Evolutionary conservation across 2,797 vertebrate species (phyloP), one percentile per base, ranked within the genome.

Genomic region (Uromys caudimaculatus): DNA sequence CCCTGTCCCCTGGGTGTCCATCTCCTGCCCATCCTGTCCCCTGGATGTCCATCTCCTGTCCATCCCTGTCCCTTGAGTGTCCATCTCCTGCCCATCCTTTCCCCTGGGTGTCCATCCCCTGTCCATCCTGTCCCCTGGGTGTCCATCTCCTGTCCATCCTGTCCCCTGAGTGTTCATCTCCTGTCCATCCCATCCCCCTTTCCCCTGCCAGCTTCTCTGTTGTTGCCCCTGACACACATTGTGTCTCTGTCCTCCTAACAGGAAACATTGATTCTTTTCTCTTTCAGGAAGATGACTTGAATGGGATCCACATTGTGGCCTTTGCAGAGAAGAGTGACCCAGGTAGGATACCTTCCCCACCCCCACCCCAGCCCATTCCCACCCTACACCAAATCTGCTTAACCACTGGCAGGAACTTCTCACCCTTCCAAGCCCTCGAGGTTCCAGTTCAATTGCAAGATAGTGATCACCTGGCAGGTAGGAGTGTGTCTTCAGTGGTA

Each of bases 311-410:
- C 97, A 99, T 99, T 6, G 99, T 99, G 91, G 99, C 99, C 60
- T 99, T 99, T 67, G 99, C 99, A 12, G 99, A 99, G 98, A 99
- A 99, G 97, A 99, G 99, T 1, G 99, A 99, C 91, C 99, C 99
- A 94, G 99, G 99, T 99, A 98, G 94, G 98, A 64, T 3, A 12
- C 8, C 32, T 13, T 44, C 27, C 75, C 38, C 27, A 17, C 6
- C 54, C n/a, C 35, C 62, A 50, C 29, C 41, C 67, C 54, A 19
- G 27, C 47, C 47, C 32, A 5, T 69, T 52, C 3, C 62, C 62
- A 14, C 44, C 10, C 83, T 47, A 13, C 60, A 84, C 23, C 44
- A 10, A 10, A 1, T 60, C 44, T 29, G 56, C 13, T 62, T 44
- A 24, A 19, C 23, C 23, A 44, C 62, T 32, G n/a, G 50, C 17